Conservation (phyloP, 2,888 invertebrate genomes). For the Dynastes maya region DNA sequence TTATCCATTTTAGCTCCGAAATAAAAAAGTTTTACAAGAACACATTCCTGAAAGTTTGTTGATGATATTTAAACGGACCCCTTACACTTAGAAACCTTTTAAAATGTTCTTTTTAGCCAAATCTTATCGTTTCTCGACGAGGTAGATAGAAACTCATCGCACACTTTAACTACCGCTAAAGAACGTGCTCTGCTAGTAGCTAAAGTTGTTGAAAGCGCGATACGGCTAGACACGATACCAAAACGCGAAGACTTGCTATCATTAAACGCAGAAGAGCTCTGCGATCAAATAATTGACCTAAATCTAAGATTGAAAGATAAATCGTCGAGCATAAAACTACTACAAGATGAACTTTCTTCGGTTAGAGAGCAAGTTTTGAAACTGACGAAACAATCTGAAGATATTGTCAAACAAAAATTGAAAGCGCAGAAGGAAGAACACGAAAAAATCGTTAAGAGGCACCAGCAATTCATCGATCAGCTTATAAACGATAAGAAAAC, state of each 20-base stretch:
- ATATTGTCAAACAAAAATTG: slow-evolving; percentile 69
- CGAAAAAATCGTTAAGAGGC: slow-evolving; percentile 82
- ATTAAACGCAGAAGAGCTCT: slow-evolving; percentile 75
- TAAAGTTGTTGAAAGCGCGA: slow-evolving; percentile 61
- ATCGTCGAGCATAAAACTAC: slow-evolving; percentile 74
- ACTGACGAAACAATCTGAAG: slow-evolving; percentile 68
- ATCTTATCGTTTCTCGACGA: slow-evolving; percentile 79
- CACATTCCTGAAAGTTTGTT: neutral
- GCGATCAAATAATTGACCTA: slow-evolving; percentile 76
- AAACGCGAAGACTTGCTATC: slow-evolving; percentile 73
- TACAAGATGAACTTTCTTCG: slow-evolving; percentile 76
- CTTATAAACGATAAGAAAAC: slow-evolving; percentile 86
- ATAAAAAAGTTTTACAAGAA: slow-evolving; percentile 40
- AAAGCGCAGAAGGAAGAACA: slow-evolving; percentile 80
- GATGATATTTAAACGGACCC: too few species aligned
- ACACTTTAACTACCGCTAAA: slow-evolving; percentile 64
- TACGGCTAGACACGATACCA: slow-evolving; percentile 66
- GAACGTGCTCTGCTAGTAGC: slow-evolving; percentile 61
- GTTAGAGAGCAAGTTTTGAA: slow-evolving; percentile 72
- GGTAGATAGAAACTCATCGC: slow-evolving; percentile 71
- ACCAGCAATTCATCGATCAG: slow-evolving; percentile 89
- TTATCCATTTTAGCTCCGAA: too few species aligned
- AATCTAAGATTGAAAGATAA: slow-evolving; percentile 77
- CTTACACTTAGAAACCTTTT: neutral
- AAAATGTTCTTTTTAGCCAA: slow-evolving; percentile 71